Percentiles rank a stretch among this genome's conserved stretches.
These are phyloP conservation scores for Drosophila littoralis DNA, from an alignment of 1,140 invertebrate genomes.

Conservation along the genomic window DNA sequence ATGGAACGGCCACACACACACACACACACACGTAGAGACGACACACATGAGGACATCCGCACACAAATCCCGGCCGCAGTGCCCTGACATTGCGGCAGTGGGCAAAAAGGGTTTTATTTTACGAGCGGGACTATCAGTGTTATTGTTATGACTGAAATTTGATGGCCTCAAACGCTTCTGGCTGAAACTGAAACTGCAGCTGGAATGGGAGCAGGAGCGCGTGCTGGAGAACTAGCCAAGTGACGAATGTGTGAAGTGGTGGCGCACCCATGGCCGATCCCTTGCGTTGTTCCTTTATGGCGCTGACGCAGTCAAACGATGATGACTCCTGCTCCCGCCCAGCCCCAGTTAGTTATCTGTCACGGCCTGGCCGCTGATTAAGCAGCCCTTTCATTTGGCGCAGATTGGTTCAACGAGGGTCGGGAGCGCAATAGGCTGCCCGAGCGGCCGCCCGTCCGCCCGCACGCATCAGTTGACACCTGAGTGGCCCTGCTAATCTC, in stretches of 20 bases:
- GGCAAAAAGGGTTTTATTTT: constrained; percentile 73
- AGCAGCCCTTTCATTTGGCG: constrained; percentile 31
- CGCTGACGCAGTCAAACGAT: constrained; percentile 52
- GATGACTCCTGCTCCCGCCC: constrained; percentile 36
- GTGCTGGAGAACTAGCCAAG: constrained; percentile 20
- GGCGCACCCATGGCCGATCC: not conserved
- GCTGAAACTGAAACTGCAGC: constrained; percentile 33
- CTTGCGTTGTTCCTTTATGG: constrained; percentile 25
- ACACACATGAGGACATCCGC: constrained; percentile 17
- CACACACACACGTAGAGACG: constrained; percentile 33
- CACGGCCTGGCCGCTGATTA: constrained; percentile 51
- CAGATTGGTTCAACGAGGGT: constrained; percentile 51
- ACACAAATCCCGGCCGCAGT: constrained; percentile 69
- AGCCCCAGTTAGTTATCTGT: constrained; percentile 50
- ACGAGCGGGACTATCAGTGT: constrained; percentile 80
- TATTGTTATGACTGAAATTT: constrained; percentile 82
- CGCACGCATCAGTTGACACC: constrained; percentile 64
- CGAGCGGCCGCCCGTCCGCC: not conserved
- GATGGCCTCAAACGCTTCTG: constrained; percentile 73
- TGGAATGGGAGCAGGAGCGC: constrained; percentile 23
- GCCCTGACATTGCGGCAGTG: constrained; percentile 45
- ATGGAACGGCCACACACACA: constrained; percentile 54
- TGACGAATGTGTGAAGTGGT: constrained; percentile 37
- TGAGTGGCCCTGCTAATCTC: constrained; percentile 46
- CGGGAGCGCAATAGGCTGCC: too few relatives aligned